Evolutionary conservation across 2,888 invertebrate species (phyloP).

Genomic region (Latrodectus hesperus): DNA sequence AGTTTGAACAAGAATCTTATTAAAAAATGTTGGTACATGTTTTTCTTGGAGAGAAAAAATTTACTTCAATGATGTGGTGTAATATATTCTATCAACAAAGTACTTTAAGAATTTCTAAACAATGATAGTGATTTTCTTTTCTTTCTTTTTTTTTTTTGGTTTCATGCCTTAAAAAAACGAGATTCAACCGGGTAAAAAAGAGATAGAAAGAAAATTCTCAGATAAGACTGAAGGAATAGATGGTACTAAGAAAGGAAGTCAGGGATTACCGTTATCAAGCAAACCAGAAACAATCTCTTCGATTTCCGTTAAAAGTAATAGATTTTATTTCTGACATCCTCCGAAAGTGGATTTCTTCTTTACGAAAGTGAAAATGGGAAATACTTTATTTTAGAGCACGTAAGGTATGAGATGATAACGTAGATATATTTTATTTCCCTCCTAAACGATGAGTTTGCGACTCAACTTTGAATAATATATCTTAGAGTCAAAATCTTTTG

Average conservation of each 20-base stretch:
- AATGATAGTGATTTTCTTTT: slow-evolving; percentile 38
- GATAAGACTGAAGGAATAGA: slow-evolving; percentile 28
- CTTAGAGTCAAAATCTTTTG: too few species aligned
- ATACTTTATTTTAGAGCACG: slow-evolving; percentile 24
- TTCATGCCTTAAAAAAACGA: slow-evolving; percentile 8
- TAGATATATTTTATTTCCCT: background rate
- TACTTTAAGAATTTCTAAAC: slow-evolving; percentile 35
- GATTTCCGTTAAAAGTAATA: slow-evolving; percentile 68
- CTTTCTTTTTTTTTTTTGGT: slow-evolving; percentile 1
- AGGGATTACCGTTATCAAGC: slow-evolving; percentile 66
- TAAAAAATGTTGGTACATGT: too few species aligned
- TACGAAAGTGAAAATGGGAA: slow-evolving; percentile 45
- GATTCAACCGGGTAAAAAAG: slow-evolving; percentile 9
- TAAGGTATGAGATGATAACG: background rate
- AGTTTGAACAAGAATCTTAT: too few species aligned
- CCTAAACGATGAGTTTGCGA: too few species aligned
- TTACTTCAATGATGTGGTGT: background rate
- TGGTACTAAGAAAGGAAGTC: slow-evolving; percentile 39
- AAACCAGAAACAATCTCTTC: slow-evolving; percentile 68
- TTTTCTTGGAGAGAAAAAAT: too few species aligned
- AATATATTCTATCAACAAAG: slow-evolving; percentile 20
- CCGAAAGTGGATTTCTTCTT: slow-evolving; percentile 45
- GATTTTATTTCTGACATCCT: slow-evolving; percentile 67
- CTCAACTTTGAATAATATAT: too few species aligned
- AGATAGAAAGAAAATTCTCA: slow-evolving; percentile 37